Percentiles rank a stretch among this genome's conserved stretches.
Evolutionary conservation across 2,888 invertebrate species (phyloP).

Genomic region (Netelia inedita): DNA sequence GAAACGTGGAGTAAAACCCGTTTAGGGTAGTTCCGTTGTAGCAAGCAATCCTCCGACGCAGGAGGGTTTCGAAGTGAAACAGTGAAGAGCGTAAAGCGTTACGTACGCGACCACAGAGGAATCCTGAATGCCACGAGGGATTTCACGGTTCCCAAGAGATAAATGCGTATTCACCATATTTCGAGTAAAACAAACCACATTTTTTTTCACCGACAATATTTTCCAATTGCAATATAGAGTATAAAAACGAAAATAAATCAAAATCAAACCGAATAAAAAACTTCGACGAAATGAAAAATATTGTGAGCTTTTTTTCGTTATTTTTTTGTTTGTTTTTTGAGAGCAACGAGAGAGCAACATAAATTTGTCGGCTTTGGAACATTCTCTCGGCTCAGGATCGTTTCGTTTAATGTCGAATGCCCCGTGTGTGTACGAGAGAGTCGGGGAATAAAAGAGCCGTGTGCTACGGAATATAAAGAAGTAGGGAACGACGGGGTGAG

Average conservation of each 20-base stretch:
- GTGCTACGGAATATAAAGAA: not conserved
- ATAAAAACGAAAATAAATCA: not conserved
- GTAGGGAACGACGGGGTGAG: no score
- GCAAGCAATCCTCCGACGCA: conserved; percentile 7
- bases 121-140: not conserved
- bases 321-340: no score
- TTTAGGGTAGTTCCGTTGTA: conserved; percentile 28
- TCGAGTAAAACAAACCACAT: not conserved
- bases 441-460: not conserved
- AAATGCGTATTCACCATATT: not conserved
- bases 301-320: no score
- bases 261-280: not conserved
- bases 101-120: no score
- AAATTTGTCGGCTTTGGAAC: no score
- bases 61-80: conserved; percentile 15
- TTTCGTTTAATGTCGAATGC: no score
- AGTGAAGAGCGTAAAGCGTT: conserved; percentile 1
- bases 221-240: not conserved
- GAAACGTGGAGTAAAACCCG: conserved; percentile 14
- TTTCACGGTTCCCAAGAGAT: conserved; percentile 3
- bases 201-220: not conserved
- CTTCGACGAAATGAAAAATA: not conserved
- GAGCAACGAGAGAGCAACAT: no score
- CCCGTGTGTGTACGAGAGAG: no score
- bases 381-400: no score